phyloP scores from a whole-genome alignment of 2,888 invertebrate species.

The Xanthorhoe designata region DNA sequence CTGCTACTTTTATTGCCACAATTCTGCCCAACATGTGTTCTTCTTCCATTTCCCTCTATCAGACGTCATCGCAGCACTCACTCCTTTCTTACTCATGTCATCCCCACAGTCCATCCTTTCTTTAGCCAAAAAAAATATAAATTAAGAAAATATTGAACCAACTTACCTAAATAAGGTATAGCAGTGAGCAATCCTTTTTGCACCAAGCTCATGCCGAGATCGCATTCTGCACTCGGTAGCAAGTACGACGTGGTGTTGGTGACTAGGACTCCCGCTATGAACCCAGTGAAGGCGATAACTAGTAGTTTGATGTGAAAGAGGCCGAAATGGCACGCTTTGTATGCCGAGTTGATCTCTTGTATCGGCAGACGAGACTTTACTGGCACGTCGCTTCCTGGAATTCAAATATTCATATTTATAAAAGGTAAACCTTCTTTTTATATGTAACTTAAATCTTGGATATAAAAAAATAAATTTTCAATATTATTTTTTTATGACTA shows the following conservation, averaged over 20 bases:
- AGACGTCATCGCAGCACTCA: no score
- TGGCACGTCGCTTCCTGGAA: conserved; percentile 21
- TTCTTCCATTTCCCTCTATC: no score
- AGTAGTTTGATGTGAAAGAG: conserved; percentile 64
- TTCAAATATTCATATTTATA: not conserved
- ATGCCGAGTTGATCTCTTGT: conserved; percentile 66
- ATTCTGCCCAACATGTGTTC: no score
- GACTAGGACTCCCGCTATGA: conserved; percentile 57
- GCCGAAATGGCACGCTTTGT: conserved; percentile 67
- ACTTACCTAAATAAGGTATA: conserved; percentile 68
- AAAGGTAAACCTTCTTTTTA: no score
- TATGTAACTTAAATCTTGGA: no score
- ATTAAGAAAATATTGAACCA: no score
- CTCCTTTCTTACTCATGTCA: no score
- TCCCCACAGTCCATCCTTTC: no score
- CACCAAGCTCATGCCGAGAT: conserved; percentile 65
- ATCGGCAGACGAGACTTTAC: conserved; percentile 53
- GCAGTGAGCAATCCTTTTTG: conserved; percentile 71
- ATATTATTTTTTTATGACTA: no score
- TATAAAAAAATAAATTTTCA: no score
- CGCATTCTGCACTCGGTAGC: conserved; percentile 72
- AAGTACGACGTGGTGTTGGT: conserved; percentile 63
- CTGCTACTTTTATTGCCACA: no score
- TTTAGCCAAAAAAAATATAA: no score
- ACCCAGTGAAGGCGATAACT: conserved; percentile 52